phyloP scores from a whole-genome alignment of 1,140 invertebrate genomes.

The Eufriesea mexicana region DNA sequence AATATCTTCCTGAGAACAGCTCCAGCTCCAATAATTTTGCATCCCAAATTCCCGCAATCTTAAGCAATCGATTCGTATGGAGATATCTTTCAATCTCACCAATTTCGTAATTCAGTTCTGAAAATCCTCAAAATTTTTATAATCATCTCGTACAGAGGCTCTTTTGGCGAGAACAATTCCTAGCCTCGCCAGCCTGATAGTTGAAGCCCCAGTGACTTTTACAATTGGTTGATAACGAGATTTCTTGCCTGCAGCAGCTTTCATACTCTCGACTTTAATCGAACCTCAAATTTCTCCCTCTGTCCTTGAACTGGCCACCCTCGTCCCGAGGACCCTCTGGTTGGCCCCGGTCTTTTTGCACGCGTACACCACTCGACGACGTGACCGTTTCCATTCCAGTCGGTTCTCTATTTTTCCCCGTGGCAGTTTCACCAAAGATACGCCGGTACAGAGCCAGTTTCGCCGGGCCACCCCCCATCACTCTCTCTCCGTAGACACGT shows the following conservation, averaged over 20 bases:
- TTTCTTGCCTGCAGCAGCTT: not conserved
- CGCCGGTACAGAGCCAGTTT: constrained; percentile 32
- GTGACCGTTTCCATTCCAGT: constrained; percentile 32
- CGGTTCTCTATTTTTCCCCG: constrained; percentile 13
- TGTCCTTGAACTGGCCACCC: not conserved
- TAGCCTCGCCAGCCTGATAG: no score
- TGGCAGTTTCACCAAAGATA: constrained; percentile 45
- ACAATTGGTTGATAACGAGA: not conserved
- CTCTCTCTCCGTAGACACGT: constrained; percentile 51
- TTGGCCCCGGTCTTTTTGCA: not conserved
- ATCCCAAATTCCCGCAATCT: no score
- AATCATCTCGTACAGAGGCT: no score
- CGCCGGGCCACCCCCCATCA: constrained; percentile 17
- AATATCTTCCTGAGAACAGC: no score
- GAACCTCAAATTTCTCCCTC: not conserved
- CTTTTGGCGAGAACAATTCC: no score
- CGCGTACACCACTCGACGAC: constrained; percentile 11
- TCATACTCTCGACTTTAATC: constrained; percentile 18
- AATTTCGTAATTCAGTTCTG: no score
- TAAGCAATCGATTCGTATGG: no score
- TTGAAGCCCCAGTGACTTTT: no score
- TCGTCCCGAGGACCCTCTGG: not conserved
- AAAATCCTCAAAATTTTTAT: no score
- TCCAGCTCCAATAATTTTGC: no score
- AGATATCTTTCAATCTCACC: no score